Evolutionary conservation across 2,888 invertebrate species (phyloP).

Genomic region (Galerucella nymphaeae): DNA sequence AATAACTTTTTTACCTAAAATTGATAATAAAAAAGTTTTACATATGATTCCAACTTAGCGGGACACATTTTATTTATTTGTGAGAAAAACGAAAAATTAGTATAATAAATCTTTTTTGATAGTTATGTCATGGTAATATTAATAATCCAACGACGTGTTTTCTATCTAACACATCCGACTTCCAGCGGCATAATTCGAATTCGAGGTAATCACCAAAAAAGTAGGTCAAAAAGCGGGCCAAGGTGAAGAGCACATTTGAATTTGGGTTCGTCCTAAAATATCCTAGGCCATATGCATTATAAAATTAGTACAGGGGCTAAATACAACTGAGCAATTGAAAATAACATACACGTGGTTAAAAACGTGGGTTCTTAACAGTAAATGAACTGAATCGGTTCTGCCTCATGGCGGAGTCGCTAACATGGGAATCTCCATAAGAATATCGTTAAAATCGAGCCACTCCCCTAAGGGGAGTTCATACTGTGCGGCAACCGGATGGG

Average conservation of each 20-base stretch:
- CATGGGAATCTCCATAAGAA: too few relatives aligned
- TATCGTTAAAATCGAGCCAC: too few relatives aligned
- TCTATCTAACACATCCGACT: slow-evolving; percentile 5
- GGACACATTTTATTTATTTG: too few relatives aligned
- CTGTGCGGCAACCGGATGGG: too few relatives aligned
- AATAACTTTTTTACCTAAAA: too few relatives aligned
- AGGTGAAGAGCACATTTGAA: slow-evolving; percentile 39
- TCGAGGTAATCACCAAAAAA: slow-evolving; percentile 28
- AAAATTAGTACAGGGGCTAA: slow-evolving; percentile 7
- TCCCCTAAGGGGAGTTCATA: too few relatives aligned
- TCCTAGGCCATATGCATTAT: slow-evolving; percentile 14
- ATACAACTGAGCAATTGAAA: neutral
- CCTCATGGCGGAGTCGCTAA: too few relatives aligned
- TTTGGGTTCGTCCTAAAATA: slow-evolving; percentile 41
- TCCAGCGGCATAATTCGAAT: slow-evolving; percentile 10
- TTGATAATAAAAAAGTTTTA: too few relatives aligned
- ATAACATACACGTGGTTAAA: neutral
- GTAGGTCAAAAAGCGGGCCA: slow-evolving; percentile 47
- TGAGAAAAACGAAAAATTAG: too few relatives aligned
- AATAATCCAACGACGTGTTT: neutral
- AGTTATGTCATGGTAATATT: neutral
- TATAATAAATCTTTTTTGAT: too few relatives aligned
- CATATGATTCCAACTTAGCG: too few relatives aligned
- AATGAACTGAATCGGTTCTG: too few relatives aligned
- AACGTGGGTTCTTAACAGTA: neutral